Evolutionary conservation across 2,888 invertebrate species (phyloP).

Genomic region (Deladenus siricidicola): DNA sequence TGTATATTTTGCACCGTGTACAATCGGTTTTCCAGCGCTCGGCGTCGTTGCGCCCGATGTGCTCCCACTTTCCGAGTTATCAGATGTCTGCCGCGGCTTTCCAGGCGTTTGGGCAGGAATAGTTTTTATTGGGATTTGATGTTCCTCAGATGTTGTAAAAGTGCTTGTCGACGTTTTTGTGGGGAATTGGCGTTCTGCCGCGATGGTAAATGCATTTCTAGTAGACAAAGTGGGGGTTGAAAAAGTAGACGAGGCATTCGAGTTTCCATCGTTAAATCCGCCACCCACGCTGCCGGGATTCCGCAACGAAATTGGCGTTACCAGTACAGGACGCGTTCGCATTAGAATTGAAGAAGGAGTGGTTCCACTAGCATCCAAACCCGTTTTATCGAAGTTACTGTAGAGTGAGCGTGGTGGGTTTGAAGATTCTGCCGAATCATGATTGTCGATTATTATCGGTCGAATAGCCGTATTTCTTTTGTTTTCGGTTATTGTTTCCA

Average conservation of each 20-base stretch:
- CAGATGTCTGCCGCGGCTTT: background rate
- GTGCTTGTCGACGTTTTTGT: constrained; percentile 1
- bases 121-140: background rate
- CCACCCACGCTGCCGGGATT: background rate
- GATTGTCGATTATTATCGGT: background rate
- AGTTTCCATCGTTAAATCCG: too few species aligned
- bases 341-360: background rate
- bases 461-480: background rate
- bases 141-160: background rate
- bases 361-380: background rate
- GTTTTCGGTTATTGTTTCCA: too few species aligned
- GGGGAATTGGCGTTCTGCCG: too few species aligned
- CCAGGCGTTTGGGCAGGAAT: background rate
- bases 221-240: background rate
- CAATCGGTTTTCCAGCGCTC: constrained; percentile 2
- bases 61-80: background rate
- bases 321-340: background rate
- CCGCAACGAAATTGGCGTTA: background rate
- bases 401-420: background rate
- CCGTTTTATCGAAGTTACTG: too few species aligned
- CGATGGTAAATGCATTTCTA: background rate
- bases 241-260: background rate
- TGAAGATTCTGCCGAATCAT: background rate
- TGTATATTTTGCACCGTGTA: constrained; percentile 1
- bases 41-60: background rate